phyloP scores from a whole-genome alignment of 2,797 vertebrate genomes.

The Aselliscus stoliczkanus region DNA sequence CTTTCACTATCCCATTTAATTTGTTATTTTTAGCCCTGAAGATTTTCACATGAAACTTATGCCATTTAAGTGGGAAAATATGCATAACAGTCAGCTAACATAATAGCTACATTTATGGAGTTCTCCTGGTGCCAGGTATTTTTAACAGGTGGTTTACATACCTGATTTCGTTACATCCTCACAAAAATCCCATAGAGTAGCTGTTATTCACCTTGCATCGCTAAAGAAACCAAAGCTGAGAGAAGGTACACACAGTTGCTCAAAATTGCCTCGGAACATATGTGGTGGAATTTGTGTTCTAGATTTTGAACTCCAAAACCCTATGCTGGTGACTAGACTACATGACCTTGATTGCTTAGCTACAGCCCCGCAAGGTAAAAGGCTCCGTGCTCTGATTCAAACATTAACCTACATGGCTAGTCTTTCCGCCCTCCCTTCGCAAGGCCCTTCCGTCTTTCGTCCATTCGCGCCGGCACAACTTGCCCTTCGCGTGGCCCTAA shows the following conservation, averaged over 20 bases:
- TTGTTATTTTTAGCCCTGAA: background rate
- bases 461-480: background rate
- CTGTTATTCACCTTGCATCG: background rate
- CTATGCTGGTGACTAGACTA: background rate
- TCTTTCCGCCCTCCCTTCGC: background rate
- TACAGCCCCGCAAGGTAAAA: background rate
- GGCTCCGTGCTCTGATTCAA: background rate
- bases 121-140: background rate
- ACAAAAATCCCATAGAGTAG: background rate
- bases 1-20: background rate
- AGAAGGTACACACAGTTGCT: background rate
- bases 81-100: background rate
- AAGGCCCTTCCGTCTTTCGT: background rate
- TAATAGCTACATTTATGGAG: background rate
- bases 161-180: conserved; percentile 14
- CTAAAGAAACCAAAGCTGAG: background rate
- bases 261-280: background rate
- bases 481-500: background rate
- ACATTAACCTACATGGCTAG: fast-evolving
- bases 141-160: background rate
- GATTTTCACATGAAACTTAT: background rate
- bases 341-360: background rate
- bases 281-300: background rate
- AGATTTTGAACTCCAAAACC: background rate
- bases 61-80: background rate